Conservation (phyloP, 2,113 vertebrate species). For the Melanostigma gelatinosum region DNA sequence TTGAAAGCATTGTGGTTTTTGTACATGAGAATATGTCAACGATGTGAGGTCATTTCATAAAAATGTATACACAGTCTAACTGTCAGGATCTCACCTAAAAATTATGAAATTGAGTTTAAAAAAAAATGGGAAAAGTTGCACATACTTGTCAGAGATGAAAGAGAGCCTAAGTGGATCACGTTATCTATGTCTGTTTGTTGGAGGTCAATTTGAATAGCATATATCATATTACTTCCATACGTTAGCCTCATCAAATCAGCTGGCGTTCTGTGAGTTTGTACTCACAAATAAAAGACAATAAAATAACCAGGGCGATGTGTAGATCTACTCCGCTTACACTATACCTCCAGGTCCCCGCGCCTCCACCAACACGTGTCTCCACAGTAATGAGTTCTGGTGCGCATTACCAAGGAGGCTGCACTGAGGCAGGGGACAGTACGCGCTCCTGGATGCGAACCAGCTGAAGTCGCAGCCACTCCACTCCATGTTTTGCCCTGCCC, state of each 20-base stretch:
- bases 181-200: background rate
- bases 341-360: background rate
- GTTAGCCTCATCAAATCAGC: slow-evolving; percentile 3
- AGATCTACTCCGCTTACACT: slow-evolving; percentile 25
- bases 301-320: slow-evolving; percentile 6
- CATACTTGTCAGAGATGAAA: background rate
- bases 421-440: slow-evolving; percentile 56
- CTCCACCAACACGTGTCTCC: slow-evolving; percentile 49
- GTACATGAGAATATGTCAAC: background rate
- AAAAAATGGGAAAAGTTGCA: background rate
- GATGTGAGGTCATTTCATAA: background rate
- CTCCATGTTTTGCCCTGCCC: slow-evolving; percentile 80
- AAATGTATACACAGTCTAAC: background rate
- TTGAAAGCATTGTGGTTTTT: background rate
- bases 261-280: background rate
- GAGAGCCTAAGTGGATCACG: background rate
- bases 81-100: background rate
- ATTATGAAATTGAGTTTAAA: background rate
- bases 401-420: slow-evolving; percentile 47
- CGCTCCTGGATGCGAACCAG: slow-evolving; percentile 67
- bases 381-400: slow-evolving; percentile 28
- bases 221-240: slow-evolving; percentile 1
- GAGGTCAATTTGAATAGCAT: background rate
- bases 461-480: slow-evolving; percentile 72
- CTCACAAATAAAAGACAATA: background rate